Percentiles rank a stretch among this genome's conserved stretches.
phyloP scores from a whole-genome alignment of 1,140 invertebrate genomes.

The Drosophila pallidifrons region DNA sequence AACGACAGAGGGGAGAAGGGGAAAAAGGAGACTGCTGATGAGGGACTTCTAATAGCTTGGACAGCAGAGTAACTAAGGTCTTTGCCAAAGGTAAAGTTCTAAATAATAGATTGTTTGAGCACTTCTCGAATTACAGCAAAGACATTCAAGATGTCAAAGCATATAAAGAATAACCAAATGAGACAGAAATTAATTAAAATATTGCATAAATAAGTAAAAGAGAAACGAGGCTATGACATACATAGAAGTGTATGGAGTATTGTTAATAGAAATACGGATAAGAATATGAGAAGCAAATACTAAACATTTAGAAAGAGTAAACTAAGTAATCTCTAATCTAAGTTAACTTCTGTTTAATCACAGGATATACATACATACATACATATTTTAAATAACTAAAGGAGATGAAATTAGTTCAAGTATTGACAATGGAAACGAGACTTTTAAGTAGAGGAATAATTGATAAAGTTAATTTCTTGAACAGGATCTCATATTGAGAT shows the following conservation, averaged over 20 bases:
- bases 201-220: not conserved
- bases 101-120: constrained; percentile 1
- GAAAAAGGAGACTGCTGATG: not conserved
- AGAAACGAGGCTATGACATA: not conserved
- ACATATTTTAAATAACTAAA: too few species aligned
- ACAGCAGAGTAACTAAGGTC: constrained; percentile 10
- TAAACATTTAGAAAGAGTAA: too few species aligned
- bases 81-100: constrained; percentile 2
- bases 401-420: too few species aligned
- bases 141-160: not conserved
- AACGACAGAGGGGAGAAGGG: not conserved
- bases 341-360: too few species aligned
- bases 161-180: not conserved
- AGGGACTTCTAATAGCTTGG: constrained; percentile 26
- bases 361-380: too few species aligned
- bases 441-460: too few species aligned
- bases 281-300: too few species aligned
- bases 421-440: too few species aligned
- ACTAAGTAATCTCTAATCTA: too few species aligned
- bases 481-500: too few species aligned
- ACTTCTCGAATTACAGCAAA: not conserved
- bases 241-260: not conserved
- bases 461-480: too few species aligned
- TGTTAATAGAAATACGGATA: too few species aligned
- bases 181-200: not conserved